Evolutionary conservation across 2,113 vertebrate species (phyloP).

Genomic region (Vombatus ursinus): DNA sequence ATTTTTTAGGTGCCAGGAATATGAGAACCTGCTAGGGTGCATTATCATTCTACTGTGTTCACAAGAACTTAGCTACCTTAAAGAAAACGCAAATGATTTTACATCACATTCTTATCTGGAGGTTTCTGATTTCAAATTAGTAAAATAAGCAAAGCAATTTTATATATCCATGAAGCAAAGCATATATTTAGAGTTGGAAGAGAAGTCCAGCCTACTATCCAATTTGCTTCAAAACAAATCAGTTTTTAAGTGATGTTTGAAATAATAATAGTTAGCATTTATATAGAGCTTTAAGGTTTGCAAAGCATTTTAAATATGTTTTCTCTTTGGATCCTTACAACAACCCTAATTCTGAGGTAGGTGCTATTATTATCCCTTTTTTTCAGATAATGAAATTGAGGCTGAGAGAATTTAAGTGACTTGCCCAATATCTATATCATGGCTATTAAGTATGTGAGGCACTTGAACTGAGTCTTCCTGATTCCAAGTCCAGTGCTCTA

Average conservation of each 20-base stretch:
- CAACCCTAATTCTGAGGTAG: neutral
- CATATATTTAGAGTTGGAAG: neutral
- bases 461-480: neutral
- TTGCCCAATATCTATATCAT: neutral
- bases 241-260: neutral
- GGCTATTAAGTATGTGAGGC: neutral
- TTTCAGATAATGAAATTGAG: neutral
- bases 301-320: neutral
- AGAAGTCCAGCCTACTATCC: neutral
- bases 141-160: neutral
- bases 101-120: neutral
- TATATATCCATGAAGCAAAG: neutral
- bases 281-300: neutral
- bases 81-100: neutral
- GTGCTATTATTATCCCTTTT: neutral
- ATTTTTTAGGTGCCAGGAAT: neutral
- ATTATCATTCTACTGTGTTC: no score
- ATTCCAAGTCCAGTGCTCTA: neutral
- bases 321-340: neutral
- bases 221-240: neutral
- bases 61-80: neutral
- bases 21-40: neutral
- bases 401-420: neutral
- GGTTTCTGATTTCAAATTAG: neutral
- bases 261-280: neutral